Conservation (phyloP, 2,888 invertebrate species). For the Cryptops parisi region DNA sequence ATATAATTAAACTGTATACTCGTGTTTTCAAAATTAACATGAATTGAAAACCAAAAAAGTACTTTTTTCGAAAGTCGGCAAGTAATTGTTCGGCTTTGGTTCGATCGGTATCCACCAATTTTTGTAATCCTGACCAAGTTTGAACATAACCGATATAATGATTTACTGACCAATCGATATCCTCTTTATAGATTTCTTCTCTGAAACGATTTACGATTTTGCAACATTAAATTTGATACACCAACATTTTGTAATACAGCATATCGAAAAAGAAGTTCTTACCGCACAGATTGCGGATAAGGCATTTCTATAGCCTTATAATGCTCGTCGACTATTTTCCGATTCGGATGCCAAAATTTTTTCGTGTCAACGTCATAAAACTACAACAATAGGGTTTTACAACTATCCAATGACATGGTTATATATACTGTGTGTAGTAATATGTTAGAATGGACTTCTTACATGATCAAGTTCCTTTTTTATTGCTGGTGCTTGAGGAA, state of each 20-base stretch:
- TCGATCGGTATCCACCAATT: constrained; percentile 22
- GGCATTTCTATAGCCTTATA: constrained; percentile 24
- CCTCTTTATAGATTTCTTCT: constrained; percentile 24
- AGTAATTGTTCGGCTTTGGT: not conserved
- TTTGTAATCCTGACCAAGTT: constrained; percentile 30
- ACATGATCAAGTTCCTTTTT: too few species aligned
- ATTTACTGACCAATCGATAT: constrained; percentile 23
- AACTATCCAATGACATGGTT: too few species aligned
- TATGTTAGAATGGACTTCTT: too few species aligned
- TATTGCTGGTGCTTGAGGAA: not conserved
- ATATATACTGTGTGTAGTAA: too few species aligned
- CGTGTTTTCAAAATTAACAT: too few species aligned
- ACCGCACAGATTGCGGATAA: constrained; percentile 22
- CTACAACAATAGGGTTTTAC: constrained; percentile 8
- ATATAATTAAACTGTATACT: too few species aligned
- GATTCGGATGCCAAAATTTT: constrained; percentile 20
- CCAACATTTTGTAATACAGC: not conserved
- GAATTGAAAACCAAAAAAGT: too few species aligned
- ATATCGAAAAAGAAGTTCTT: too few species aligned
- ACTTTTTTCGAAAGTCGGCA: constrained; percentile 1
- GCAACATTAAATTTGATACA: not conserved
- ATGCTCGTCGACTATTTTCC: constrained; percentile 19
- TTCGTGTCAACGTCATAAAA: constrained; percentile 17
- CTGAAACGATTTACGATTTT: constrained; percentile 20
- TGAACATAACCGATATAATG: constrained; percentile 27